phyloP scores from a whole-genome alignment of 2,888 invertebrate species.

The Platypus cylindrus region DNA sequence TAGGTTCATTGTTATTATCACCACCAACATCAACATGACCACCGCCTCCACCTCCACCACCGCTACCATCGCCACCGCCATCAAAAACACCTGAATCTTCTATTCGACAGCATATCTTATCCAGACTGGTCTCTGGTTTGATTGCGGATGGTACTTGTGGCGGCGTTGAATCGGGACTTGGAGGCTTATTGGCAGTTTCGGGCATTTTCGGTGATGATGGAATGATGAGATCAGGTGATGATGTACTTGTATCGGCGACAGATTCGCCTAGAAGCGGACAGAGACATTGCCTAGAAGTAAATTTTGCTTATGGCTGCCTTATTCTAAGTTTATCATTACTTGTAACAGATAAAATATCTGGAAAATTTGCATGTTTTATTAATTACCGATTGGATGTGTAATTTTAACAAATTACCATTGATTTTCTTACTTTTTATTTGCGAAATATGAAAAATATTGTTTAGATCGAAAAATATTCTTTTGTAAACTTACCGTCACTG shows the following conservation, averaged over 20 bases:
- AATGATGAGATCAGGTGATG: constrained; percentile 76
- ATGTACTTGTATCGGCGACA: constrained; percentile 85
- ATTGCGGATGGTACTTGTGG: constrained; percentile 36
- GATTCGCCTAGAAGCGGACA: constrained; percentile 66
- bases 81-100: constrained; percentile 44
- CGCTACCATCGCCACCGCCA: constrained; percentile 25
- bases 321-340: constrained; percentile 2
- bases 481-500: constrained; percentile 64
- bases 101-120: constrained; percentile 36
- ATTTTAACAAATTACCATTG: no score
- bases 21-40: no score
- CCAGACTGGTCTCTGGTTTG: constrained; percentile 37
- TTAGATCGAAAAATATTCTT: not conserved
- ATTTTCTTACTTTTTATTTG: no score
- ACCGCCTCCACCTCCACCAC: not conserved
- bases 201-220: constrained; percentile 74
- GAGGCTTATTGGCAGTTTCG: constrained; percentile 44
- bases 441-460: no score
- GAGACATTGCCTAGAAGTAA: constrained; percentile 34
- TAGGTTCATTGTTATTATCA: no score
- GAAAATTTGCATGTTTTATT: no score
- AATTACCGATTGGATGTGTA: no score
- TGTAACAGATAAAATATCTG: no score
- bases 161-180: constrained; percentile 47
- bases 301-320: constrained; percentile 18